Percentiles rank a stretch among this genome's conserved stretches.
These are phyloP conservation scores for Thecocarcelia acutangulata DNA, from an alignment of 2,888 invertebrate species.

Conservation along the genomic window DNA sequence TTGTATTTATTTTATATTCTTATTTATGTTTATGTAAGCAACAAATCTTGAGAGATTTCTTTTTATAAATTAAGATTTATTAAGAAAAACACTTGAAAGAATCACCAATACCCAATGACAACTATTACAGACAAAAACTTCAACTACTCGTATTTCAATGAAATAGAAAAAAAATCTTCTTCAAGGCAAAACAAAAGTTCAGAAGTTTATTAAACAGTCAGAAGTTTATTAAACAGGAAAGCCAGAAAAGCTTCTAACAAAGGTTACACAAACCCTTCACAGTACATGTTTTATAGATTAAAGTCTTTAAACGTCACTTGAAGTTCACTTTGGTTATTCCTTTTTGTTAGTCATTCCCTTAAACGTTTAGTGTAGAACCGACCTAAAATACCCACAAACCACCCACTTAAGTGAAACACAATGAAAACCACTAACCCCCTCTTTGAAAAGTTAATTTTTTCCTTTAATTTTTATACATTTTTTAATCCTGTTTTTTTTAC, in stretches of 20 bases:
- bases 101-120: constrained; percentile 75
- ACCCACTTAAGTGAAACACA: constrained; percentile 3
- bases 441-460: neutral
- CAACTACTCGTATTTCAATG: too few species aligned
- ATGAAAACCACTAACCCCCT: neutral
- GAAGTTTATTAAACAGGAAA: constrained; percentile 11
- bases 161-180: neutral
- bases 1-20: too few species aligned
- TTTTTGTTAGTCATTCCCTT: neutral
- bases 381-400: constrained; percentile 6
- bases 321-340: neutral
- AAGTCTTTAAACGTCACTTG: constrained; percentile 4
- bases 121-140: constrained; percentile 73
- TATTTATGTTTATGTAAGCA: too few species aligned
- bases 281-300: neutral
- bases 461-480: neutral
- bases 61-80: too few species aligned
- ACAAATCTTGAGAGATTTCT: too few species aligned
- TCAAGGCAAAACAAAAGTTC: neutral
- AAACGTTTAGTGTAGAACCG: neutral
- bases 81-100: too few species aligned
- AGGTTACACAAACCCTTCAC: constrained; percentile 1
- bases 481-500: neutral
- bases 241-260: neutral
- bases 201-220: neutral